Conservation (phyloP, 2,797 vertebrate species). For the Vireo griseus region DNA sequence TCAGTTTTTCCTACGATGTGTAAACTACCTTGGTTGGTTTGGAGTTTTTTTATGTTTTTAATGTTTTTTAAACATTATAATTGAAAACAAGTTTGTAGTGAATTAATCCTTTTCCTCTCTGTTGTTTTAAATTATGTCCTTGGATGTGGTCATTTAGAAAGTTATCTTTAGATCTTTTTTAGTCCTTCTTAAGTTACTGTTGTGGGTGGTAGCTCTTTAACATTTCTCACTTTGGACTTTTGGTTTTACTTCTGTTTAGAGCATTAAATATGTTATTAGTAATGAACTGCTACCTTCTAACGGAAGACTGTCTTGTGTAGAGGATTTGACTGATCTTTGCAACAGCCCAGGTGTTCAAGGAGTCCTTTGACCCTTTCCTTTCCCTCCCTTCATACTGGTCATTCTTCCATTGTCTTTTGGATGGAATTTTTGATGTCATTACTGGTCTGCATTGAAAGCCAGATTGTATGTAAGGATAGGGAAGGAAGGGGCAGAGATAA, state of each 20-base stretch:
- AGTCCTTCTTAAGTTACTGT: neutral
- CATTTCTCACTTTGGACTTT: neutral
- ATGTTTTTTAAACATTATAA: neutral
- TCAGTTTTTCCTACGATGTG: neutral
- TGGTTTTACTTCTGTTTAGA: neutral
- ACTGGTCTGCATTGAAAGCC: conserved; percentile 65
- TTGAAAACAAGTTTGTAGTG: neutral
- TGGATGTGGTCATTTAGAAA: neutral
- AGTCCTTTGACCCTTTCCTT: conserved; percentile 36
- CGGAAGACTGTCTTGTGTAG: neutral
- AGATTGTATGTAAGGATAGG: conserved; percentile 40
- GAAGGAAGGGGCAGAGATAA: conserved; percentile 75
- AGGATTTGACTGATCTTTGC: neutral
- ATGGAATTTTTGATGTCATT: conserved; percentile 86
- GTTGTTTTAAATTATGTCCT: neutral
- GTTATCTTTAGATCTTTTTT: neutral
- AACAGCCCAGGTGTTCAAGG: neutral
- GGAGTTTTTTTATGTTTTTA: neutral
- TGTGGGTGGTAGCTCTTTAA: neutral
- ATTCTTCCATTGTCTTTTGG: conserved; percentile 78
- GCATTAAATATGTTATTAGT: neutral
- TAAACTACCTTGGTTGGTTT: neutral
- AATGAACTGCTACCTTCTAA: neutral
- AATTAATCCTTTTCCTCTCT: neutral
- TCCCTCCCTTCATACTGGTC: conserved; percentile 35